Evolutionary conservation across 2,797 vertebrate genomes (phyloP).

Genomic region (Amphiprion clarkii): DNA sequence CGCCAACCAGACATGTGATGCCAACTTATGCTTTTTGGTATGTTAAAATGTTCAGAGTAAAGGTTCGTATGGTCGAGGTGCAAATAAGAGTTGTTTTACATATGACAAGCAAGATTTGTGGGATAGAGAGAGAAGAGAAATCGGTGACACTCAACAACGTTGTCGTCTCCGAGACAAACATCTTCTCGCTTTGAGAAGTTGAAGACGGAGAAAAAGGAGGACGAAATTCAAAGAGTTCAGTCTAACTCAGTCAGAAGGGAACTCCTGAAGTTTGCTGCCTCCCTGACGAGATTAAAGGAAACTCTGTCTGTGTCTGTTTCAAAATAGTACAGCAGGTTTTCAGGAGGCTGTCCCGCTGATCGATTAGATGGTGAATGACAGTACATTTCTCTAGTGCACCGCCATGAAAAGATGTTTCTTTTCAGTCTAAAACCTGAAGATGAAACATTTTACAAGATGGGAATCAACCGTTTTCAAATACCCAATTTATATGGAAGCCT

Average conservation of each 20-base stretch:
- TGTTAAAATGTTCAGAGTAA: slow-evolving; percentile 21
- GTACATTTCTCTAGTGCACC: neutral
- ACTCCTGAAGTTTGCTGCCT: slow-evolving; percentile 25
- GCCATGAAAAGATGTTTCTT: neutral
- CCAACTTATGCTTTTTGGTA: neutral
- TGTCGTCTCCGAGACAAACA: slow-evolving; percentile 17
- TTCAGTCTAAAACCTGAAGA: neutral
- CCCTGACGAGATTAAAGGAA: slow-evolving; percentile 22
- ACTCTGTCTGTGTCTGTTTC: slow-evolving; percentile 4
- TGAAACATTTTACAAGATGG: neutral
- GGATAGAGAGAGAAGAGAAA: slow-evolving; percentile 14
- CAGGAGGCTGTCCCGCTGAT: neutral
- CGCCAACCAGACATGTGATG: neutral
- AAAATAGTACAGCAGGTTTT: slow-evolving; percentile 7
- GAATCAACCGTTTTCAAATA: too few species aligned
- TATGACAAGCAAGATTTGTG: neutral
- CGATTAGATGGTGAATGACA: neutral
- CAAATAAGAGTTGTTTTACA: slow-evolving; percentile 9
- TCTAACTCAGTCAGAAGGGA: slow-evolving; percentile 26
- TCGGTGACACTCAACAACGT: slow-evolving; percentile 14
- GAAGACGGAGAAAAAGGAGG: slow-evolving; percentile 15
- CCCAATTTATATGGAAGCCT: too few species aligned
- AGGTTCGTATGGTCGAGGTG: neutral
- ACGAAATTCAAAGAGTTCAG: slow-evolving; percentile 29
- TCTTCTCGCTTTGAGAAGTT: slow-evolving; percentile 33